Conservation (phyloP, 1,140 invertebrate species). For the Drosophila eugracilis region DNA sequence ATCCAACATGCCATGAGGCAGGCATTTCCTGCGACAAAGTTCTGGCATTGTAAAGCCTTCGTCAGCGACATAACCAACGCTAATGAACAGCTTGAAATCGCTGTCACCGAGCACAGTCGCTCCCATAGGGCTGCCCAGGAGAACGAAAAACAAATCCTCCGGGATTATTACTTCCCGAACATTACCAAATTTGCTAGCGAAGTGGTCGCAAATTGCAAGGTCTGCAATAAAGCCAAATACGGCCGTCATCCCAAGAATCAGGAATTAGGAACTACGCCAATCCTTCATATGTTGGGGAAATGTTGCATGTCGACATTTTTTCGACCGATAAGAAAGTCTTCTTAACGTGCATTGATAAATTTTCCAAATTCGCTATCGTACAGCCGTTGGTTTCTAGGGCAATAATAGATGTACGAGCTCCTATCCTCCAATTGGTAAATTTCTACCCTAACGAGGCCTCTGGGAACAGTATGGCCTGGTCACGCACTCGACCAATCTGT, state of each 20-base stretch:
- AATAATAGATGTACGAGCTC: no score
- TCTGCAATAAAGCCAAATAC: slow-evolving; percentile 26
- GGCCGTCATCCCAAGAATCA: slow-evolving; percentile 20
- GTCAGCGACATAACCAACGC: slow-evolving; percentile 14
- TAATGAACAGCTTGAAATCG: slow-evolving; percentile 27
- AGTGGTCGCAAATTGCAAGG: slow-evolving; percentile 17
- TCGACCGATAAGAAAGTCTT: no score
- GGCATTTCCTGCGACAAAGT: no score
- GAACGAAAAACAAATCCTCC: slow-evolving; percentile 11
- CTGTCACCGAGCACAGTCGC: slow-evolving; percentile 6
- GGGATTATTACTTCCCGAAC: slow-evolving; percentile 41
- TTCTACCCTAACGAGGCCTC: no score
- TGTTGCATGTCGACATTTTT: slow-evolving; percentile 21
- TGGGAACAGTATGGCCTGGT: no score
- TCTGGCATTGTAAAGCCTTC: no score
- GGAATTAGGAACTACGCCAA: slow-evolving; percentile 4
- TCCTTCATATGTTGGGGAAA: slow-evolving; percentile 6
- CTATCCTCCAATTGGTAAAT: no score
- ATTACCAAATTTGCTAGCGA: slow-evolving; percentile 18
- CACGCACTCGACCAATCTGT: no score
- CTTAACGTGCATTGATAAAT: no score
- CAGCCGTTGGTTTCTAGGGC: no score
- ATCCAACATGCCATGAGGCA: no score
- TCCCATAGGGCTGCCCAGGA: slow-evolving; percentile 24
- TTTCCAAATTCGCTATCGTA: no score